Evolutionary conservation across 2,888 invertebrate species (phyloP).

Genomic region (Lasiommata megera): DNA sequence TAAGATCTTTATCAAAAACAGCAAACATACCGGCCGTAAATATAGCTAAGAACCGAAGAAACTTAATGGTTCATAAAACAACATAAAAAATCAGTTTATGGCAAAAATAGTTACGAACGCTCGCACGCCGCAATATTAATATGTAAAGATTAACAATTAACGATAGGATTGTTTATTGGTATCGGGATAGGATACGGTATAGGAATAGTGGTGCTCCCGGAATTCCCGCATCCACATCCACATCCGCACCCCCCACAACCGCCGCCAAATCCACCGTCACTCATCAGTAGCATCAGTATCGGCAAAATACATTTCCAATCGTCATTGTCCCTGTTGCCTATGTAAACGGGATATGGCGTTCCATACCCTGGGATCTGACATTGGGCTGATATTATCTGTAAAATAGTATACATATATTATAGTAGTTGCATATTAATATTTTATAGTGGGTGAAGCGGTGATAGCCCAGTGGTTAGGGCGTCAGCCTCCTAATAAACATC

Average conservation of each 20-base stretch:
- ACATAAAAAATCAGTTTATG: too few relatives aligned
- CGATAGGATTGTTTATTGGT: slow-evolving; percentile 42
- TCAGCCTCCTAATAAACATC: too few relatives aligned
- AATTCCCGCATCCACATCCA: slow-evolving; percentile 33
- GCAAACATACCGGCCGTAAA: too few relatives aligned
- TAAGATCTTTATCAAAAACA: too few relatives aligned
- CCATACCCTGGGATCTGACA: slow-evolving; percentile 46
- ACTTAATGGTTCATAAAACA: too few relatives aligned
- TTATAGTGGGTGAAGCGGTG: not conserved
- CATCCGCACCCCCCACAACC: slow-evolving; percentile 33
- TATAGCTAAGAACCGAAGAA: too few relatives aligned
- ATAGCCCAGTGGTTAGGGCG: too few relatives aligned
- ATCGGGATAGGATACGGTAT: slow-evolving; percentile 52
- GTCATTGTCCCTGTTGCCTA: slow-evolving; percentile 45
- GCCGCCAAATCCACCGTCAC: slow-evolving; percentile 39
- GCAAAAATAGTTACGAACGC: too few relatives aligned
- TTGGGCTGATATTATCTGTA: slow-evolving; percentile 44
- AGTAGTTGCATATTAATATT: not conserved
- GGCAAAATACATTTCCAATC: slow-evolving; percentile 45
- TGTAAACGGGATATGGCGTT: slow-evolving; percentile 44
- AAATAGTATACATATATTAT: slow-evolving; percentile 18
- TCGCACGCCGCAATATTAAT: too few relatives aligned
- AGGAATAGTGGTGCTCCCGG: slow-evolving; percentile 41
- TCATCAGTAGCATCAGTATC: slow-evolving; percentile 48
- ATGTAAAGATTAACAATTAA: slow-evolving; percentile 12